Percentiles rank a stretch among this genome's conserved stretches.
Conservation (phyloP, 2,113 vertebrate species). For the Drymodes brunneopygia region DNA sequence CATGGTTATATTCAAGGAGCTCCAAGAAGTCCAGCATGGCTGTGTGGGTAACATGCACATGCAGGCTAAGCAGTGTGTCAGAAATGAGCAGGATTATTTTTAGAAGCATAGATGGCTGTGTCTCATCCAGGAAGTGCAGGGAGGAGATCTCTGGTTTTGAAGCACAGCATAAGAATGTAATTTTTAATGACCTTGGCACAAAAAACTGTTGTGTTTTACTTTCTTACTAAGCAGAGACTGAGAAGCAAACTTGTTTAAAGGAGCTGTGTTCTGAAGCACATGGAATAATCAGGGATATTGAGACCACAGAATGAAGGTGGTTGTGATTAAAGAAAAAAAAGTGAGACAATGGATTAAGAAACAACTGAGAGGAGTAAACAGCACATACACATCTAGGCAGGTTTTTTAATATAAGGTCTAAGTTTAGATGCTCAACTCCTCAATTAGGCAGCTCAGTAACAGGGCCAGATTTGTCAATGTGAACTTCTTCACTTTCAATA, state of each 20-base stretch:
- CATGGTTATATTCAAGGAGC: neutral
- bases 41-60: neutral
- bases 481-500: neutral
- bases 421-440: neutral
- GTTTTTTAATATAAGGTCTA: neutral
- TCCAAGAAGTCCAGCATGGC: neutral
- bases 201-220: neutral
- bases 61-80: neutral
- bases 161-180: neutral
- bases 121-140: conserved; percentile 29
- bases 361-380: neutral
- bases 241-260: neutral
- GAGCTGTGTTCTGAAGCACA: neutral
- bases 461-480: neutral
- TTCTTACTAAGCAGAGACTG: neutral
- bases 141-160: neutral
- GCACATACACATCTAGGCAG: neutral
- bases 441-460: neutral
- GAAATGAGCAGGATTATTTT: conserved; percentile 4
- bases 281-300: neutral
- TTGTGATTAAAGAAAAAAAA: neutral
- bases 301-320: neutral
- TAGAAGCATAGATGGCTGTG: neutral
- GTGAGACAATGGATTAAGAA: neutral
- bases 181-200: neutral